Conservation (phyloP, 2,113 vertebrate species). For the Urocolius indicus region DNA sequence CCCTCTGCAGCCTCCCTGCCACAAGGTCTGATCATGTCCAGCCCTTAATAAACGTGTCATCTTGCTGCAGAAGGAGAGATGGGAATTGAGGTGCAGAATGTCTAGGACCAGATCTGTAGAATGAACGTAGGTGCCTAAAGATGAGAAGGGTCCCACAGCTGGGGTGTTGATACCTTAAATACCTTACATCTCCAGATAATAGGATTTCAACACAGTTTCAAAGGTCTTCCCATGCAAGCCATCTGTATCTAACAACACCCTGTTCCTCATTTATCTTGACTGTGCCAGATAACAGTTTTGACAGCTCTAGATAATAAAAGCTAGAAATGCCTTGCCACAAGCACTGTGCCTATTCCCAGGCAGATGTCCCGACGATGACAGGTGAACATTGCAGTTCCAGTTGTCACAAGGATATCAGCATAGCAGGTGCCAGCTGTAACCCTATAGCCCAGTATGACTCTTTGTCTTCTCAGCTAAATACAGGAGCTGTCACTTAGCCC, state of each 20-base stretch:
- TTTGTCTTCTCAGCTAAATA: constrained; percentile 44
- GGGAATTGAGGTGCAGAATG: background rate
- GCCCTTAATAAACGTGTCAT: background rate
- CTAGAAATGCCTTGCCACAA: background rate
- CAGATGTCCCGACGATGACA: background rate
- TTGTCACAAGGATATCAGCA: background rate
- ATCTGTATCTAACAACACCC: background rate
- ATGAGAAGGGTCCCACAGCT: background rate
- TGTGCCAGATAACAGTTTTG: background rate
- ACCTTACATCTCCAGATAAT: background rate
- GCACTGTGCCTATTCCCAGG: background rate
- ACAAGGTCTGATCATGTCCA: background rate
- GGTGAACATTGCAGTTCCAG: background rate
- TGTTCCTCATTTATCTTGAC: background rate
- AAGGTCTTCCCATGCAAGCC: background rate
- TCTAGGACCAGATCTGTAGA: background rate
- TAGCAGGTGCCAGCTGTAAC: constrained; percentile 48
- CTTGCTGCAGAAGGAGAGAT: background rate
- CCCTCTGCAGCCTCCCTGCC: background rate
- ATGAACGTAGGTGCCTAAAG: background rate
- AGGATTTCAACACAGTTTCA: background rate
- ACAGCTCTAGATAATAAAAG: background rate
- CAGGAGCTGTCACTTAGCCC: background rate
- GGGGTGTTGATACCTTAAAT: background rate
- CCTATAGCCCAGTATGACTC: background rate